Base-by-base conservation (phyloP, 1,140 invertebrate species). In the Leptonema lineaticorne region DNA sequence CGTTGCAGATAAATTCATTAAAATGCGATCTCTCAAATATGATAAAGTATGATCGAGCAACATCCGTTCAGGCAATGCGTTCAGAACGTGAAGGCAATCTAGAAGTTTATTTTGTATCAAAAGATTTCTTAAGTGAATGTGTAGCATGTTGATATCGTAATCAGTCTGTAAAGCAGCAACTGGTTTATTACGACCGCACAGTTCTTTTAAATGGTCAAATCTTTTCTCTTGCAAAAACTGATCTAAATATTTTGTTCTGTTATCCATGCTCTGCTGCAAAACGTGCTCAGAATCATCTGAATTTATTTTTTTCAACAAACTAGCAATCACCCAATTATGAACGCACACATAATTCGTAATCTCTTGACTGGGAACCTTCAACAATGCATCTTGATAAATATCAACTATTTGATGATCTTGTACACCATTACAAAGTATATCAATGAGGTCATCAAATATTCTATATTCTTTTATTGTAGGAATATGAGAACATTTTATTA, bases 231-330 rank as follows among this genome's bases (percentile, higher is more conserved):
- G 78, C 77, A 83, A 79, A 63, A 81, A 83, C 59, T 76, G 78
- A 65, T 83, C 81, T 3, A 83, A 73, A 53, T 75, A 79, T 73
- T 78, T 81, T 0, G 80, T 82, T 14, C 81, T 73, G n/a, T n/a
- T n/a, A n/a, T n/a, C n/a, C 11, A 77, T 77, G 29, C 77, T 82
- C 57, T 81, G 78, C 53, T 80, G 78, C 63, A 80, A 74, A 63
- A 71, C 76, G 14, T 53, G 76, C 11, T 82, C 80, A 24, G 75
- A 76, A 2, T 76, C 70, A 27, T 79, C 75, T 6, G 77, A 77
- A 69, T 82, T 80, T n/a, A 83, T 80, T 71, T 81, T 83, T 73
- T 82, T 81, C 24, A 83, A 78, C 30, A 83, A 77, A 70, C 81
- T 80, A 5, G 80, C 81, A 16, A 83, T 68, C 0, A 83, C 81